Base-by-base conservation (phyloP, 2,888 invertebrate genomes). In the Drosophila percnosoma region DNA sequence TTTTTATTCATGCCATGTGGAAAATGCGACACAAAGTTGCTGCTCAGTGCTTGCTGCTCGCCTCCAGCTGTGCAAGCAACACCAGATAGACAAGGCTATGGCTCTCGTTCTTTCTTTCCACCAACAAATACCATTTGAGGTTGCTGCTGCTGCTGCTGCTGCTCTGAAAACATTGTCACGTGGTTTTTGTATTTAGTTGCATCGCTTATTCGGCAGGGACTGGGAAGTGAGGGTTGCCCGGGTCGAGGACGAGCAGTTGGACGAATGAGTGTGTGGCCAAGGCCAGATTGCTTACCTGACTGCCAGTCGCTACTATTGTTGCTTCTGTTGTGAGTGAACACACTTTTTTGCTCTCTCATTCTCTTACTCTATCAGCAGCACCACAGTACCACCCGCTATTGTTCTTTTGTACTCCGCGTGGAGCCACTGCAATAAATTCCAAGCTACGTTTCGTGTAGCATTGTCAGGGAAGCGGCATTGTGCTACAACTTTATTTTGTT, bases 151-250 rank as follows among this genome's bases (percentile, higher is more conserved):
- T 27, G 42, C 34, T 68, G 58, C 45, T 67, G 51, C 53, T 69
- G 42, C 55, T 75, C 75, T 65, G 49, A 74, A 87, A 80, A 87
- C 89, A 87, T 89, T 87, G 87, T 87, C 89, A 89, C 88, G 89
- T 87, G 86, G 84, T 87, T 85, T 87, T 85, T 79, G 82, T 89
- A 87, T 89, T 87, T 89, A 86, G 85, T 75, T 81, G 82, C 75
- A 75, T 60, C 71, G 58, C 49, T 45, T 75, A 60, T 68, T 67
- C 68, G 62, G 49, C 48, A 38, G 57, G 69, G 66, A 68, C 52
- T 58, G 45, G 27, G 24, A 27, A 8, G 21, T 42, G 6, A 3
- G 42, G 13, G 31, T 49, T 31, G 65, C 42, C 61, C 49, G 60
- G 45, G 24, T 24, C 45, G 45, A 68, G 64, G 58, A 54, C 49